Evolutionary conservation across 1,140 invertebrate species (phyloP), one percentile per base, ranked within the genome.

Genomic region (Muscidifurax raptorellus): DNA sequence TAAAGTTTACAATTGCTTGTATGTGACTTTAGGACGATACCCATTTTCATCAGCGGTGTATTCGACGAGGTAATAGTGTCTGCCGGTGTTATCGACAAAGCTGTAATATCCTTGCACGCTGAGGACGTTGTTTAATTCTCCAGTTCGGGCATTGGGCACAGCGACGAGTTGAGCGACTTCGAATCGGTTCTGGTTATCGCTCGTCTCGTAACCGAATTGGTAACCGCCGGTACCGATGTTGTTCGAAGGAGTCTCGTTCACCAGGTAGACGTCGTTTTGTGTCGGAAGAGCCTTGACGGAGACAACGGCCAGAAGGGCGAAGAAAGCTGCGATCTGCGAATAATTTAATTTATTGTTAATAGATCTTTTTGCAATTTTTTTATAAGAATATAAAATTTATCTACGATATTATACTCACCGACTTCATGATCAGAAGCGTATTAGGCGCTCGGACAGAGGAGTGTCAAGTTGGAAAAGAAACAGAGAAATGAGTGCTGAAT

Each of bases 141-240:
- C 91, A 72, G 95, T 95, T 0, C 13, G 12, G 28, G n/a, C 22
- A 30, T 18, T 10, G 5, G n/a, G 64, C 15, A 15, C n/a, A 86
- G 95, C 94, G 36, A 92, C 91, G 12, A 96, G 86, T 30, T 92
- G 88, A 2, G 94, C 95, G 66, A 91, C 87, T 90, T 96, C 95
- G 12, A 94, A 90, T 4, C 91, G 90, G 0, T 88, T 84, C 83
- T 95, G 94, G 10, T 95, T 95, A 87, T 96, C 94, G 87, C 94
- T 95, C 12, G 95, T 94, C 87, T 95, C 94, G 47, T 94, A 93
- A 12, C 93, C 88, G 71, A 87, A 94, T 32, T 91, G 90, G 87
- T 93, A 94, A 71, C 89, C 90, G 71, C 90, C 91, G 44, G 91
- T 2, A 3, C 93, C 93, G 79, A 90, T 91, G 85, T 93, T 93